Evolutionary conservation across 2,113 vertebrate genomes (phyloP), one percentile per base, ranked within the genome.

Genomic region (Bucco capensis): DNA sequence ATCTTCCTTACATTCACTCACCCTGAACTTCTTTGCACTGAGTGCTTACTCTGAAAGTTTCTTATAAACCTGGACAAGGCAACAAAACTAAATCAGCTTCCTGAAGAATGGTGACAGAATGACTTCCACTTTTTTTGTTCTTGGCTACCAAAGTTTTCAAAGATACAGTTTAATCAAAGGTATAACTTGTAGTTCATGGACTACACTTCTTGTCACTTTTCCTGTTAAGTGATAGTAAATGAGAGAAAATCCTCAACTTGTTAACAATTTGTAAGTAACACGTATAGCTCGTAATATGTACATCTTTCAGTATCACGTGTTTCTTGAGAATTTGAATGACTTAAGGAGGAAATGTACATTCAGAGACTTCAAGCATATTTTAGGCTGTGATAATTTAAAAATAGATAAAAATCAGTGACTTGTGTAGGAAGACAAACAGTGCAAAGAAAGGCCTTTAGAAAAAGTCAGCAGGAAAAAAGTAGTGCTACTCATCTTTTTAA

Each of bases 321-420:
- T 83, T 3, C 30, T 58, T 74, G 30, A 77, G 49, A 86, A 90
- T 50, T 8, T 33, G 60, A 83, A 88, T 80, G 37, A 30, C 60
- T 93, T 74, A 38, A 58, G 30, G 23, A 93, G 14, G 30, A 88
- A 77, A 53, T 6, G 56, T 25, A 6, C 60, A 73, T 90, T 91
- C 50, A 70, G 19, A 77, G 8, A 14, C 70, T 95, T 86, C 47
- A 66, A 54, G 25, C 12, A 13, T 88, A 42, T 69, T 93, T 93
- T 73, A 80, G 44, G n/a, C 80, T 35, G 50, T 33, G 62, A 23
- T 74, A 66, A 88, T 66, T 73, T 88, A 90, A 81, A 93, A 73
- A 33, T 14, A 83, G 83, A 80, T 86, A 81, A 86, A 92, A 83
- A 90, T 66, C 38, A 50, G 22, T 77, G 17, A 24, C 40, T 70